Base-by-base conservation (phyloP, 2,888 invertebrate species). In the Amphiduros pacificus region DNA sequence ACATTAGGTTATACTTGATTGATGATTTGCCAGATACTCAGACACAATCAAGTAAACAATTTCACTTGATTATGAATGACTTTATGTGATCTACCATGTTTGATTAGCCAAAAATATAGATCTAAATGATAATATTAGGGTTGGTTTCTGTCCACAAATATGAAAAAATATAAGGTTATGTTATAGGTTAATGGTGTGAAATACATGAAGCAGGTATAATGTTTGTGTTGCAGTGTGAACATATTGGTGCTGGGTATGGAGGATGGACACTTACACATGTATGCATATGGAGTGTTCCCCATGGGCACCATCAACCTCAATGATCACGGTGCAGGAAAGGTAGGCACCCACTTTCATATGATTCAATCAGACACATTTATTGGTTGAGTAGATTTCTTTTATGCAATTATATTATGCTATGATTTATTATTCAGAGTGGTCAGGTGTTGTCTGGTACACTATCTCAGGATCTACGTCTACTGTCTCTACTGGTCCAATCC, bases 211-310 rank as follows among this genome's bases (percentile, higher is more conserved):
- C n/a, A n/a, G n/a, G n/a, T n/a, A n/a, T n/a, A n/a, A n/a, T n/a
- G n/a, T 27, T 41, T 49, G 5, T 26, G 9, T 67, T 73, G 29
- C 68, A 78, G 78, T 36, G 68, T 93, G 17, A 92, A 90, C 78
- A 87, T 92, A 76, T 82, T 94, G n/a, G 80, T 93, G 69, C 87
- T 93, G 57, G 93, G 93, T 14, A 89, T 91, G 76, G 87, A 87
- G 57, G 86, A 87, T 68, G 92, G 93, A 0, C 86, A 87, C 71
- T 76, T 85, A 11, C 75, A 80, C 58, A 85, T 94, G 75, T 89
- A 90, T 76, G 89, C 93, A 3, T 92, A 92, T 82, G 95, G 95
- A 20, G 88, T 92, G 74, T 90, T 93, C 75, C 89, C 90, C 27
- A 90, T 91, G 78, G 91, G 91, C 3, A 86, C 86, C 9, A 86